phyloP scores from a whole-genome alignment of 2,797 vertebrate species.

The Ptychadena robeensis region DNA sequence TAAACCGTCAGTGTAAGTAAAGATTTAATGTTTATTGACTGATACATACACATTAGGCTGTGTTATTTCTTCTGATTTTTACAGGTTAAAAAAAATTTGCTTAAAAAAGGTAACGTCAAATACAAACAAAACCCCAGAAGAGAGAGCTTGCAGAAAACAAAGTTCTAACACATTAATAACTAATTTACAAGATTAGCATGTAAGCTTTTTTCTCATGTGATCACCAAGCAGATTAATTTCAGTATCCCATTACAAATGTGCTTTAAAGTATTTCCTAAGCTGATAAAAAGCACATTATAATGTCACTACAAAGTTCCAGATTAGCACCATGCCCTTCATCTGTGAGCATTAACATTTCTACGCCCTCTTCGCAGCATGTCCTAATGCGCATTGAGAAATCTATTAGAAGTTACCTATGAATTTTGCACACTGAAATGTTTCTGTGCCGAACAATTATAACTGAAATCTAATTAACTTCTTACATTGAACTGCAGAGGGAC shows the following conservation, averaged over 20 bases:
- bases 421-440: constrained; percentile 39
- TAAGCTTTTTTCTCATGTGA: constrained; percentile 24
- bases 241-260: constrained; percentile 40
- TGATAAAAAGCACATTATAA: constrained; percentile 38
- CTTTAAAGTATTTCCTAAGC: constrained; percentile 37
- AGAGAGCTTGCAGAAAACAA: not conserved
- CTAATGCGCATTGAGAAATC: constrained; percentile 48
- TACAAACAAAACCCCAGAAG: too few species aligned
- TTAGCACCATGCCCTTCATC: constrained; percentile 34
- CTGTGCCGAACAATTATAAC: constrained; percentile 21
- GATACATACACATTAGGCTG: too few species aligned
- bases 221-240: constrained; percentile 47
- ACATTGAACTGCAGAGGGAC: constrained; percentile 20
- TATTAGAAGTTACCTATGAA: constrained; percentile 56
- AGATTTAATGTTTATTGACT: too few species aligned
- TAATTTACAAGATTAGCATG: constrained; percentile 40
- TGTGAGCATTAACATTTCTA: constrained; percentile 48
- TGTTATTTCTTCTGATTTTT: too few species aligned
- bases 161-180: constrained; percentile 21
- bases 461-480: constrained; percentile 44
- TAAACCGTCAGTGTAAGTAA: too few species aligned
- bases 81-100: too few species aligned
- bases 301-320: constrained; percentile 47
- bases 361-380: constrained; percentile 38
- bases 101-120: too few species aligned